Conservation (phyloP, 2,113 vertebrate genomes). For the Vimba vimba region DNA sequence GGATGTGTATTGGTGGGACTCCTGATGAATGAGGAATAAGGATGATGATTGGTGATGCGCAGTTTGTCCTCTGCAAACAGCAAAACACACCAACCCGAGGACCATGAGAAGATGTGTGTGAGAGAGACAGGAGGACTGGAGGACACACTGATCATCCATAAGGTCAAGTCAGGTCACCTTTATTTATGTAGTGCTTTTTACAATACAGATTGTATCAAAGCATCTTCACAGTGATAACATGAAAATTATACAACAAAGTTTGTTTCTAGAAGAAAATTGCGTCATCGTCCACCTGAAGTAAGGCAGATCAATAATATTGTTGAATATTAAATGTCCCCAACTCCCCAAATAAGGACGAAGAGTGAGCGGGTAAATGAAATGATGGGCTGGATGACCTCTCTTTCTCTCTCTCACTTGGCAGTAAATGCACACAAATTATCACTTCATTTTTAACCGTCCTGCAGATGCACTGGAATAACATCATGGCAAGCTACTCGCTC, state of each 20-base stretch:
- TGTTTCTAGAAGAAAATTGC: too few species aligned
- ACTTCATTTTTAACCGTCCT: conserved; percentile 48
- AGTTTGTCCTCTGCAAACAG: conserved; percentile 67
- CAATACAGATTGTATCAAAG: too few species aligned
- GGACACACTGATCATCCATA: background rate
- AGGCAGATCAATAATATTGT: too few species aligned
- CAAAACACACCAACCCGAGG: background rate
- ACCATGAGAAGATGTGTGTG: background rate
- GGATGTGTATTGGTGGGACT: conserved; percentile 53
- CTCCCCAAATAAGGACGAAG: background rate
- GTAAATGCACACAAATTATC: background rate
- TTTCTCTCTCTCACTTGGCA: too few species aligned
- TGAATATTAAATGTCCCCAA: too few species aligned
- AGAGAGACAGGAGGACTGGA: too few species aligned
- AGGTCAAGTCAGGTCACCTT: too few species aligned
- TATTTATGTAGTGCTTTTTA: too few species aligned
- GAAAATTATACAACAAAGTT: too few species aligned
- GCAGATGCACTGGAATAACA: background rate
- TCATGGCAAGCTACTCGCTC: background rate
- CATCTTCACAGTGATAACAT: too few species aligned
- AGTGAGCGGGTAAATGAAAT: background rate
- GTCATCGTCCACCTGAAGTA: too few species aligned
- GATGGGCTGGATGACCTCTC: too few species aligned
- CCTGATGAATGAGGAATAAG: conserved; percentile 69
- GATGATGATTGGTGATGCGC: conserved; percentile 66